Base-by-base conservation (phyloP, 1,140 invertebrate species). In the Campodea augens region DNA sequence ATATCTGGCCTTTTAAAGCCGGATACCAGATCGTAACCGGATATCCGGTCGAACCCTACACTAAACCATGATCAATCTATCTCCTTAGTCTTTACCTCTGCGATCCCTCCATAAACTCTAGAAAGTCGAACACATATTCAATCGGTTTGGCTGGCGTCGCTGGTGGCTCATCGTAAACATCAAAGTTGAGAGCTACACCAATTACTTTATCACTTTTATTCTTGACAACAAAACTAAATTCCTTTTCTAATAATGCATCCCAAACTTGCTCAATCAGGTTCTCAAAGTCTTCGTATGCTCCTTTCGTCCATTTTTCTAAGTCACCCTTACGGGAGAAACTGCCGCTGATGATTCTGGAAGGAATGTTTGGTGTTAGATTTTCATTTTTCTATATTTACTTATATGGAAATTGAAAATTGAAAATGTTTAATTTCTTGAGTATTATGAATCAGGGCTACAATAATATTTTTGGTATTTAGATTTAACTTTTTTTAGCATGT, bases 271-370 rank as follows among this genome's bases (percentile, higher is more conserved):
- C 66, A 45, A 87, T 65, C 1, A 83, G 59, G 15, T 71, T 67
- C 18, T 59, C 62, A 58, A 85, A 87, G 57, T 85, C 80, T 2
- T 61, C 55, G 4, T 64, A 22, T 64, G 59, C 15, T 80, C 73
- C 23, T 73, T 70, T 12, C 72, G 72, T 44, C 70, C 74, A 83
- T 56, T 74, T 71, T 56, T 87, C 83, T 49, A 89, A 56, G 55
- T 88, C 82, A 0, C 81, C 82, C 62, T 86, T 87, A 49, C 73
- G 69, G 56, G 81, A 82, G 57, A 88, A 88, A 60, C 83, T 85
- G 5, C 73, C 72, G 1, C 77, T 75, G 37, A 87, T 78, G 58
- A 87, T 85, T 21, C 81, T 86, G 56, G 37, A 43, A 39, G 32
- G 40, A 48, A 41, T 25, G 1, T 43, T 22, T 4, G 12, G 44